Evolutionary conservation across 2,113 vertebrate species (phyloP).

Genomic region (Podiceps cristatus): DNA sequence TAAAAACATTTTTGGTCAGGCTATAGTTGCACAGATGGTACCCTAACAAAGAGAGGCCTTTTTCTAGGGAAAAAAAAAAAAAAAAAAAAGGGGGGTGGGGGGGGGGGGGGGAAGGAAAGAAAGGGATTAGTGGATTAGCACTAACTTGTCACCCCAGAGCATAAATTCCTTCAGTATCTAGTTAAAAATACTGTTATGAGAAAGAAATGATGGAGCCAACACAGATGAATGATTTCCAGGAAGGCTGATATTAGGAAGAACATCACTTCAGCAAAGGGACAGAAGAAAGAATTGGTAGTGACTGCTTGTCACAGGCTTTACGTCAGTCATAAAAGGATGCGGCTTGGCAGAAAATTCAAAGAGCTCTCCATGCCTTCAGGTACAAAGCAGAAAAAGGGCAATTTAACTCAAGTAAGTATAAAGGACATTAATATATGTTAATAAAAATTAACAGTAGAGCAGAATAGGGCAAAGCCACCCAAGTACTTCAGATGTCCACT

Average conservation of each 20-base stretch:
- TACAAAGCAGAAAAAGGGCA: not conserved
- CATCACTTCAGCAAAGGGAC: not conserved
- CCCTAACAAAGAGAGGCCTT: constrained; percentile 79
- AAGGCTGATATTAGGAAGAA: not conserved
- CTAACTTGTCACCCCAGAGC: not conserved
- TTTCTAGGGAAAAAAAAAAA: constrained; percentile 62
- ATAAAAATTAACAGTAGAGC: not conserved
- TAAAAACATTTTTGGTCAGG: constrained; percentile 66
- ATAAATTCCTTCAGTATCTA: not conserved
- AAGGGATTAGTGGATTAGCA: not conserved
- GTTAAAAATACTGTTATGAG: not conserved
- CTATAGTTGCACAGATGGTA: constrained; percentile 84
- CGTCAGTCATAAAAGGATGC: not conserved
- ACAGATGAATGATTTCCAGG: not conserved
- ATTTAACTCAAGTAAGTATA: not conserved
- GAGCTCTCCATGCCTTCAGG: not conserved
- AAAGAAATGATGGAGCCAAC: not conserved
- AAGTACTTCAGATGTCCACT: not conserved
- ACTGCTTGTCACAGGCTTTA: not conserved
- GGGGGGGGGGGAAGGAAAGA: no score
- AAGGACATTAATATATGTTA: not conserved
- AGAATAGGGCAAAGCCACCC: not conserved
- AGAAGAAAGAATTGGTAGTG: not conserved
- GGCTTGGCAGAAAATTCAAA: not conserved
- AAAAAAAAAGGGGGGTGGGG: no score